Evolutionary conservation across 2,888 invertebrate species (phyloP).

Genomic region (Metopia argyrocephala): DNA sequence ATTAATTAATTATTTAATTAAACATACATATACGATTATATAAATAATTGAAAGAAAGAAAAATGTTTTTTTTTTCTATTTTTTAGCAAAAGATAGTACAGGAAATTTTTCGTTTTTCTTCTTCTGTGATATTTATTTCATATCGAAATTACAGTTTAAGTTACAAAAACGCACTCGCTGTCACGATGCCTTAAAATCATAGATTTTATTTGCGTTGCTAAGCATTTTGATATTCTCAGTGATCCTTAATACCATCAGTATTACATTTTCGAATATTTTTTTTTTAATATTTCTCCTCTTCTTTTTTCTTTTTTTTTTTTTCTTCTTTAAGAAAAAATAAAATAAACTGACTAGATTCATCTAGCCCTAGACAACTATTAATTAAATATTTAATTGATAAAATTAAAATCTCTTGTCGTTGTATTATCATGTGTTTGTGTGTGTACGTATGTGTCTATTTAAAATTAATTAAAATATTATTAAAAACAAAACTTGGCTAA

Average conservation of each 20-base stretch:
- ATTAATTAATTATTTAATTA: background rate
- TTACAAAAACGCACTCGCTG: constrained; percentile 66
- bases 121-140: constrained; percentile 63
- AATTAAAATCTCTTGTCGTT: constrained; percentile 19
- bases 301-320: constrained; percentile 11
- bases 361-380: constrained; percentile 76
- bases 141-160: constrained; percentile 57
- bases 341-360: constrained; percentile 77
- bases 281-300: background rate
- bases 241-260: background rate
- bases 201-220: constrained; percentile 68
- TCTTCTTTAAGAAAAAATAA: no score
- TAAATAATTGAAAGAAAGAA: background rate
- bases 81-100: constrained; percentile 8
- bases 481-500: constrained; percentile 70
- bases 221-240: constrained; percentile 45
- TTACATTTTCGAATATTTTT: no score
- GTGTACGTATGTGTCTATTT: background rate
- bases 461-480: constrained; percentile 46
- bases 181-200: constrained; percentile 8
- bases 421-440: constrained; percentile 9
- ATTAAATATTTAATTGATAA: constrained; percentile 43
- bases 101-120: constrained; percentile 14
- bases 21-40: background rate
- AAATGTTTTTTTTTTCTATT: constrained; percentile 9